Evolutionary conservation across 2,113 vertebrate species (phyloP).

Genomic region (Reinhardtius hippoglossoides): DNA sequence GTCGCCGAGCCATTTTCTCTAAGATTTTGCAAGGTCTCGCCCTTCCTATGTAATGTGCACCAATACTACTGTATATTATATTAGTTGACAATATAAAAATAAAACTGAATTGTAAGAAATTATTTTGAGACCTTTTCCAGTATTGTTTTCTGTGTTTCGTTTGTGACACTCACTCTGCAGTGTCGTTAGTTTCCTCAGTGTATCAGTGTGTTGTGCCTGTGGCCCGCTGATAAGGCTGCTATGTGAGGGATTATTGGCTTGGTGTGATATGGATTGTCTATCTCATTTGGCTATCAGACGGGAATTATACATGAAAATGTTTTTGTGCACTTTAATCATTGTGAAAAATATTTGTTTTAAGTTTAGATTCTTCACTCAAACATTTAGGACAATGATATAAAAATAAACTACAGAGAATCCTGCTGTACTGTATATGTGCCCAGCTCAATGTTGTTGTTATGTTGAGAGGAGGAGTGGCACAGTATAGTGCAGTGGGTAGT

Average conservation of each 20-base stretch:
- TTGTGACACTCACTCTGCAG: slow-evolving; percentile 44
- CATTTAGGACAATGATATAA: no score
- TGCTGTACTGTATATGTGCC: no score
- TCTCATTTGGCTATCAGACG: slow-evolving; percentile 21
- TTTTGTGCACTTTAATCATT: no score
- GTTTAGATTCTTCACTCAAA: no score
- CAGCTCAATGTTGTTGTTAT: no score
- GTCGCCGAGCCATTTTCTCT: neutral
- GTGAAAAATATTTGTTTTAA: no score
- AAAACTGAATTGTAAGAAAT: neutral
- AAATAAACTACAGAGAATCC: no score
- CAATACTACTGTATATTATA: neutral
- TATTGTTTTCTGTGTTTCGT: slow-evolving; percentile 29
- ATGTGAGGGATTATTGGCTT: slow-evolving; percentile 37
- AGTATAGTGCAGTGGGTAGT: no score
- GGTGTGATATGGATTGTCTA: slow-evolving; percentile 29
- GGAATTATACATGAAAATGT: neutral
- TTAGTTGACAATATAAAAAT: neutral
- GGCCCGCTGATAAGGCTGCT: slow-evolving; percentile 52
- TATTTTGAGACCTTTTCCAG: neutral
- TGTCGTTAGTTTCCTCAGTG: slow-evolving; percentile 33
- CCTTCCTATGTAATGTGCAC: no score
- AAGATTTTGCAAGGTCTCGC: neutral
- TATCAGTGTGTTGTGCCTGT: slow-evolving; percentile 44
- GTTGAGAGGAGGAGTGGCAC: no score